Evolutionary conservation across 2,888 invertebrate species (phyloP).

Genomic region (Dryococelus australis): DNA sequence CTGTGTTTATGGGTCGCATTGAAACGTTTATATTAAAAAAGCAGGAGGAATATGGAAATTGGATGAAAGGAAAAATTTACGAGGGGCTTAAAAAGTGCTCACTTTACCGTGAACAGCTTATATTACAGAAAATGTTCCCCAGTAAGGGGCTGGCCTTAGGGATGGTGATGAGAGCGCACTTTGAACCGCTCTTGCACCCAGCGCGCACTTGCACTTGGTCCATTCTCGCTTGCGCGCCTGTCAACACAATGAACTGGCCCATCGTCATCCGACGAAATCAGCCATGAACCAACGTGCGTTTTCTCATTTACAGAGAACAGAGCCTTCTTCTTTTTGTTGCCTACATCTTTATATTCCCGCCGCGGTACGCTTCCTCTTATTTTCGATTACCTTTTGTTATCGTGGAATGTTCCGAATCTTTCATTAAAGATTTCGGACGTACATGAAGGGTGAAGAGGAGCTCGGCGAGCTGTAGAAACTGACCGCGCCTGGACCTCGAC

Average conservation of each 20-base stretch:
- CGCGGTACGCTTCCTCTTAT: not conserved
- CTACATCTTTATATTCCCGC: constrained; percentile 9
- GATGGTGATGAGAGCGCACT: no score
- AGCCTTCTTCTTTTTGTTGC: not conserved
- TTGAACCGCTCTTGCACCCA: not conserved
- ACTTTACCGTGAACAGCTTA: no score
- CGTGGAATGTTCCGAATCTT: constrained; percentile 16
- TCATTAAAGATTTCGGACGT: constrained; percentile 1
- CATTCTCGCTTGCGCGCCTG: not conserved
- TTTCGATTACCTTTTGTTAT: constrained; percentile 3
- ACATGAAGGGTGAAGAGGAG: not conserved
- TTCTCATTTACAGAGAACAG: constrained; percentile 16
- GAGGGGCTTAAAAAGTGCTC: no score
- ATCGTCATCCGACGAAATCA: not conserved
- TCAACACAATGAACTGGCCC: not conserved
- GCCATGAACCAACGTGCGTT: not conserved
- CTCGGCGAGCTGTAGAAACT: not conserved
- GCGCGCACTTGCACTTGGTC: not conserved
- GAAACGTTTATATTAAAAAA: no score
- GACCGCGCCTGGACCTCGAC: not conserved
- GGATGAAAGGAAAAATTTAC: no score
- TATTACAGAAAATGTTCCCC: no score
- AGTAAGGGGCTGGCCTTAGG: no score
- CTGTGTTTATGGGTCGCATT: no score
- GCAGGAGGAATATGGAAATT: no score